Evolutionary conservation across 1,140 invertebrate genomes (phyloP).

Genomic region (Lamellibrachia luymesi): DNA sequence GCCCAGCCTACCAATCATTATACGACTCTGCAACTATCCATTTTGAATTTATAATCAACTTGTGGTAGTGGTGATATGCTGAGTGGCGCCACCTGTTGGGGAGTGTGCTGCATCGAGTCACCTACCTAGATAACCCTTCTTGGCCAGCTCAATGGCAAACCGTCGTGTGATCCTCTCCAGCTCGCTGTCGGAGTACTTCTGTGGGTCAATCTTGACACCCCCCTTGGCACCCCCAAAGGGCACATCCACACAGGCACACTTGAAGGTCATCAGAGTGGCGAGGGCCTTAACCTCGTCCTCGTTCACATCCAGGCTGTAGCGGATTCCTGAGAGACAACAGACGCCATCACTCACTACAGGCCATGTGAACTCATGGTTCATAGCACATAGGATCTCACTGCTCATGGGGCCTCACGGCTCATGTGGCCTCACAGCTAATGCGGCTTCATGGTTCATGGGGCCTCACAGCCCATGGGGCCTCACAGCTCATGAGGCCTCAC

Average conservation of each 20-base stretch:
- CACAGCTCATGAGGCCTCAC: no score
- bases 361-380: slow-evolving; percentile 69
- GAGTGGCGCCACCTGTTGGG: background rate
- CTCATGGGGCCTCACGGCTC: background rate
- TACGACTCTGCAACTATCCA: no score
- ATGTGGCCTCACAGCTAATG: background rate
- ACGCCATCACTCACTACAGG: background rate
- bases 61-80: background rate
- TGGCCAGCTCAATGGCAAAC: slow-evolving; percentile 96
- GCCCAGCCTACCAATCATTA: no score
- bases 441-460: no score
- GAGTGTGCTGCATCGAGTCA: background rate
- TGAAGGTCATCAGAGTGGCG: slow-evolving; percentile 97
- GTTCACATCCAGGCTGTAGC: slow-evolving; percentile 85
- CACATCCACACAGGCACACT: slow-evolving; percentile 93
- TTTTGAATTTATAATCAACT: no score
- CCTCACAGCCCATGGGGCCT: no score
- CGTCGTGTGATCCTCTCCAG: slow-evolving; percentile 97
- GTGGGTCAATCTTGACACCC: slow-evolving; percentile 96
- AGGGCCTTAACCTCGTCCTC: slow-evolving; percentile 80
- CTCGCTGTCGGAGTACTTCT: slow-evolving; percentile 91
- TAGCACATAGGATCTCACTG: background rate
- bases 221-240: slow-evolving; percentile 92
- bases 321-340: slow-evolving; percentile 65
- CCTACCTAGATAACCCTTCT: slow-evolving; percentile 84